Evolutionary conservation across 2,113 vertebrate genomes (phyloP).

Genomic region (Progne subis): DNA sequence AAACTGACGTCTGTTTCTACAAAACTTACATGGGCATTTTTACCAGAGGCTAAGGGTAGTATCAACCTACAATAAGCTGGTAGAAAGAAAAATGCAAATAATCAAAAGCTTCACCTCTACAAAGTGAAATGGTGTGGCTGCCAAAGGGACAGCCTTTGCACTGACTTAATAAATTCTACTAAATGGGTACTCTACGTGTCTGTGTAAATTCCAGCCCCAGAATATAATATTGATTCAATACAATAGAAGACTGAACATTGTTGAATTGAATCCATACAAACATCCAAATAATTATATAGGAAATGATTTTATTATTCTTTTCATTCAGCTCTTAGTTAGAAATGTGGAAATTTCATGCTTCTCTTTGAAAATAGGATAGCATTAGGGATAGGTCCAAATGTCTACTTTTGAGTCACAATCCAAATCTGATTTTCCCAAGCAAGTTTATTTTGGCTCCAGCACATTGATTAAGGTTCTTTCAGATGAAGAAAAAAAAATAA

Average conservation of each 20-base stretch:
- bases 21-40: neutral
- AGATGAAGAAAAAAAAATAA: neutral
- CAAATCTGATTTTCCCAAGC: neutral
- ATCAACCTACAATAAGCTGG: neutral
- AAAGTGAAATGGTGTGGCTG: neutral
- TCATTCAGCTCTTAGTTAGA: neutral
- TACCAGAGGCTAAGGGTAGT: neutral
- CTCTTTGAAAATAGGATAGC: neutral
- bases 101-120: neutral
- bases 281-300: constrained; percentile 20
- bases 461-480: neutral
- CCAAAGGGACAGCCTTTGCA: neutral
- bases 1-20: neutral
- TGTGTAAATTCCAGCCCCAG: constrained; percentile 4
- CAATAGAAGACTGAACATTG: neutral
- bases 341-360: neutral
- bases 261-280: constrained; percentile 17
- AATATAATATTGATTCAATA: constrained; percentile 6
- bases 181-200: neutral
- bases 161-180: neutral
- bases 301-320: constrained; percentile 24
- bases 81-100: neutral
- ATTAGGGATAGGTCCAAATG: neutral
- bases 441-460: neutral
- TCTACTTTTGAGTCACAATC: neutral